Conservation (phyloP, 2,888 invertebrate genomes). For the Dioctria rufipes region DNA sequence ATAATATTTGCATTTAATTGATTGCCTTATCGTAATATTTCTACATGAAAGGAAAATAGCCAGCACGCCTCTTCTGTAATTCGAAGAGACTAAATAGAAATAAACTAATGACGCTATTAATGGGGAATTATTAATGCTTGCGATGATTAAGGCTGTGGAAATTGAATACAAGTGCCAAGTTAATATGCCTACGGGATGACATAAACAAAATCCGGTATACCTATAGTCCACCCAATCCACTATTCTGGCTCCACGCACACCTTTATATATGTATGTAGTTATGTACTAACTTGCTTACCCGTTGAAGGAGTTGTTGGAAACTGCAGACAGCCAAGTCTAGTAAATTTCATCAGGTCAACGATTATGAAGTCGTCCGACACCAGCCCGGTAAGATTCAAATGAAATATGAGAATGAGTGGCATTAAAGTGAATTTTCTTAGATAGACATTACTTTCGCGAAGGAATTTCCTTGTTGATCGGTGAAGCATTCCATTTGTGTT, state of each 20-base stretch:
- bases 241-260: too few species aligned
- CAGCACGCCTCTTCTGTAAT: conserved; percentile 30
- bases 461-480: conserved; percentile 33
- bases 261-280: too few species aligned
- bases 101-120: conserved; percentile 39
- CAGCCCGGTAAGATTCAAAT: conserved; percentile 24
- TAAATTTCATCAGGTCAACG: conserved; percentile 39
- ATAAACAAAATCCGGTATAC: conserved; percentile 25
- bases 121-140: conserved; percentile 36
- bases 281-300: conserved; percentile 1
- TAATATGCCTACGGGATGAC: conserved; percentile 30
- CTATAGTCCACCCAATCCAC: background rate
- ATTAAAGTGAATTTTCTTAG: conserved; percentile 22
- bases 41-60: conserved; percentile 22
- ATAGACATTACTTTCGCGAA: background rate
- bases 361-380: conserved; percentile 37
- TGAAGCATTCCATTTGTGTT: conserved; percentile 15
- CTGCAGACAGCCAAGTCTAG: conserved; percentile 27
- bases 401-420: conserved; percentile 42
- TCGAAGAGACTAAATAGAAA: conserved; percentile 27
- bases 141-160: conserved; percentile 38
- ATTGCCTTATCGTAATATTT: conserved; percentile 19
- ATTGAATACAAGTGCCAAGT: conserved; percentile 27
- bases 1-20: conserved; percentile 30
- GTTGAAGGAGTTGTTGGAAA: conserved; percentile 10